phyloP scores from a whole-genome alignment of 2,888 invertebrate species.

The Sphaeridia pumilis region DNA sequence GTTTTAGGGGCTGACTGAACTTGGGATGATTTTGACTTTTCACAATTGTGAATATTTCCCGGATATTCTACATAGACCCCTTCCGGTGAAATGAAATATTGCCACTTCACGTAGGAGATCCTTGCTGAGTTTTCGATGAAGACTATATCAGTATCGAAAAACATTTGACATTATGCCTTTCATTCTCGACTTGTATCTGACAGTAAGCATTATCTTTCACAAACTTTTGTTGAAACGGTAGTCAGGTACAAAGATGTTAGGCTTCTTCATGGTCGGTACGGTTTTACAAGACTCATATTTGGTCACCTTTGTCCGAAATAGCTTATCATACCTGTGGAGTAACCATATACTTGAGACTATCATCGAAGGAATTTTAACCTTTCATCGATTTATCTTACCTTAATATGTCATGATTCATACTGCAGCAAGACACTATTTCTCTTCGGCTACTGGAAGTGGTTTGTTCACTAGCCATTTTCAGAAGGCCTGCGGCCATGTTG shows the following conservation, averaged over 20 bases:
- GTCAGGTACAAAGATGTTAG: slow-evolving; percentile 13
- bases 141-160: slow-evolving; percentile 36
- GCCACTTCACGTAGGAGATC: slow-evolving; percentile 43
- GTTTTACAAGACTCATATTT: slow-evolving; percentile 19
- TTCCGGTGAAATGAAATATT: slow-evolving; percentile 44
- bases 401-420: slow-evolving; percentile 12
- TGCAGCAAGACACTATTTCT: slow-evolving; percentile 17
- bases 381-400: slow-evolving; percentile 10
- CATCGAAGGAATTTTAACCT: background rate
- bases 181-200: background rate
- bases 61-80: slow-evolving; percentile 45
- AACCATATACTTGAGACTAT: background rate
- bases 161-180: background rate
- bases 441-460: background rate
- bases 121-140: slow-evolving; percentile 41
- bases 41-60: slow-evolving; percentile 37
- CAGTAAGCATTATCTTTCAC: background rate
- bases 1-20: slow-evolving; percentile 11
- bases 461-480: slow-evolving; percentile 8
- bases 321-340: slow-evolving; percentile 16
- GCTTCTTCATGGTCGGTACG: slow-evolving; percentile 14
- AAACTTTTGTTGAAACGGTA: slow-evolving; percentile 10
- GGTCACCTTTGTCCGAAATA: slow-evolving; percentile 13
- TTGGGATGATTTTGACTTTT: slow-evolving; percentile 1
- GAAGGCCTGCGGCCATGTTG: slow-evolving; percentile 16